Conservation (phyloP, 2,797 vertebrate genomes). For the Morus bassanus region DNA sequence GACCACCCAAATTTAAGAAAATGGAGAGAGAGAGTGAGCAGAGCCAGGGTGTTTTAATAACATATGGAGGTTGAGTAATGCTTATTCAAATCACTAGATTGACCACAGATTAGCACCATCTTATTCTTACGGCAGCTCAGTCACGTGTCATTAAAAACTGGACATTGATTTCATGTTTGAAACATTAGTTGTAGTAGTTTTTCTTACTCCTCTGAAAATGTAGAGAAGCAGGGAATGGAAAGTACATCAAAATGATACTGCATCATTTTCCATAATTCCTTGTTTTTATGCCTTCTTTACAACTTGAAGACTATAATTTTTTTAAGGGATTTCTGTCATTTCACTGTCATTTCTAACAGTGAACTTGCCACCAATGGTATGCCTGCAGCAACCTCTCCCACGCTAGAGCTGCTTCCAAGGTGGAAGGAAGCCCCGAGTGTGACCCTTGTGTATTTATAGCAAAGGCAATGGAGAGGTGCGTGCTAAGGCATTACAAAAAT, state of each 20-base stretch:
- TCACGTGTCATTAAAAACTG: not conserved
- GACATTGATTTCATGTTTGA: not conserved
- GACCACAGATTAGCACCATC: not conserved
- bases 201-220: not conserved
- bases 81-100: not conserved
- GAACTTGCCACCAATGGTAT: constrained; percentile 13
- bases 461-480: not conserved
- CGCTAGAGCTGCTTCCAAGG: not conserved
- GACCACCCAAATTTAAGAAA: not conserved
- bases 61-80: not conserved
- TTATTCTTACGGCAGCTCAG: not conserved
- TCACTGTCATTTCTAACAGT: constrained; percentile 3
- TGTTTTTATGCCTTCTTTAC: constrained; percentile 3
- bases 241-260: not conserved
- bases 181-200: not conserved
- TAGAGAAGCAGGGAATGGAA: not conserved
- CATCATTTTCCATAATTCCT: not conserved
- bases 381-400: not conserved
- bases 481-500: not conserved
- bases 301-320: not conserved
- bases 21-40: not conserved
- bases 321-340: constrained; percentile 2
- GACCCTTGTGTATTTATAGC: not conserved
- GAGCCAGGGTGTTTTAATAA: not conserved
- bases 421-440: not conserved